Conservation (phyloP, 92 coral and sea anemone genomes). For the Umimayanthus chanpuru region DNA sequence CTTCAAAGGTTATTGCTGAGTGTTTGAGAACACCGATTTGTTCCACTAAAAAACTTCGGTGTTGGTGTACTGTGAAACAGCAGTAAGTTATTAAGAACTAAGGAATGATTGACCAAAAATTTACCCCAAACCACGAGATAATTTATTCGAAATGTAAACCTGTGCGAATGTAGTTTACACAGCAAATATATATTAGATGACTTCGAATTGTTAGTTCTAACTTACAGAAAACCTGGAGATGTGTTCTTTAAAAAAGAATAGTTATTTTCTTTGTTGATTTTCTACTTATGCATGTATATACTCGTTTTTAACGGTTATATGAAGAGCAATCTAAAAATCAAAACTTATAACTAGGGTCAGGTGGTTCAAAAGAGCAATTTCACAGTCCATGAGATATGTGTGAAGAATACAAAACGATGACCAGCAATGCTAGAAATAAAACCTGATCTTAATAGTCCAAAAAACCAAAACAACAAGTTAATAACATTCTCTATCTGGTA, state of each 20-base stretch:
- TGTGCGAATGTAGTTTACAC: background rate
- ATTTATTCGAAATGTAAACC: background rate
- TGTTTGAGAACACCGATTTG: too few relatives aligned
- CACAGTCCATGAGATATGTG: background rate
- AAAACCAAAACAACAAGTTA: background rate
- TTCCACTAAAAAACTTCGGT: background rate
- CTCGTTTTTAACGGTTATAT: background rate
- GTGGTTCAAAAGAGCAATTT: background rate
- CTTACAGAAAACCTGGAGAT: background rate
- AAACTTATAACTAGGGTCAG: background rate
- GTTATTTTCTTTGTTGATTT: background rate
- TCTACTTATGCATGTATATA: background rate
- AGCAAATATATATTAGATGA: background rate
- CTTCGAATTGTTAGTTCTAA: background rate
- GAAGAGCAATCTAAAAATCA: background rate
- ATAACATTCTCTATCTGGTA: background rate
- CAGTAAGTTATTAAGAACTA: background rate
- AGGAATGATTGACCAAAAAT: background rate
- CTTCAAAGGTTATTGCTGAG: too few relatives aligned
- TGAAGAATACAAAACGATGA: background rate
- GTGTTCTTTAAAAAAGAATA: background rate
- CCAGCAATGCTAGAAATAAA: background rate
- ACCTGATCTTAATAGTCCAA: conserved; percentile 28
- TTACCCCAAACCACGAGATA: background rate
- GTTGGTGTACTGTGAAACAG: background rate